phyloP scores from a whole-genome alignment of 2,113 vertebrate genomes.

The Xenopus tropicalis region UCB_Xtro_10.0 CM004445.2:110773501-110774000 shows the following conservation, averaged over 20 bases:
- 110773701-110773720: conserved; percentile 36
- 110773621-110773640: no score
- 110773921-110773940: conserved; percentile 16
- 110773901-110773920: conserved; percentile 9
- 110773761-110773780: conserved; percentile 37
- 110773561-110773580: no score
- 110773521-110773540: no score
- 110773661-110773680: conserved; percentile 2
- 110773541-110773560: no score
- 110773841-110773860: conserved; percentile 39
- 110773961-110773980: conserved; percentile 25
- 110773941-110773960: conserved; percentile 23
- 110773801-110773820: conserved; percentile 29
- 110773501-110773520: no score
- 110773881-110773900: conserved; percentile 29
- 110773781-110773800: conserved; percentile 43
- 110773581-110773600: no score
- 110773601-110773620: no score
- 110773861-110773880: conserved; percentile 29
- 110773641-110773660: no score
- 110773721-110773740: conserved; percentile 25
- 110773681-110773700: conserved; percentile 17
- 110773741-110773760: conserved; percentile 26
- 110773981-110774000: conserved; percentile 13
- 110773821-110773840: conserved; percentile 39